Evolutionary conservation across 1,140 invertebrate genomes (phyloP), one percentile per base, ranked within the genome.

Genomic region (Zaprionus kolodkinae): DNA sequence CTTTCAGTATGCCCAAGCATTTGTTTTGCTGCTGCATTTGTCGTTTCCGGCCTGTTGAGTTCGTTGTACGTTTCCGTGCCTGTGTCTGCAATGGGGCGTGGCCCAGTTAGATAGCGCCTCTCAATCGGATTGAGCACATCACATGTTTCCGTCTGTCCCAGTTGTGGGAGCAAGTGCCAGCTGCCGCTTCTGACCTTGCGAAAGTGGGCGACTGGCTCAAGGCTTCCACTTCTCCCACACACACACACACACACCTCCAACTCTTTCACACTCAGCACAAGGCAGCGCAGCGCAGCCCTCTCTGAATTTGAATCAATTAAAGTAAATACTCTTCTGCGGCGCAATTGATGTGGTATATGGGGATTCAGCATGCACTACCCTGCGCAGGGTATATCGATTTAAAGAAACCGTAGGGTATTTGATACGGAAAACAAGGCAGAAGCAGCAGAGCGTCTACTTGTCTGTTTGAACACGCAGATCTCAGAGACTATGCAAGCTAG

Each of bases 181-280:
- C n/a, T n/a, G n/a, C n/a, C 62, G 66, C 35, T 60, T 60, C 35
- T 66, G 72, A 74, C 65, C 72, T 74, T 74, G 66, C n/a, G n/a
- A 50, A 25, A 73, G 50, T 74, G 38, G 66, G 50, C 30, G 52
- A 66, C 27, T 30, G 12, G 38, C 57, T 48, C 25, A 55, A 40
- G n/a, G 25, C 52, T 13, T 2, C 1, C 30, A 25, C 13, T 6
- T 0, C 4, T 1, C 30, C 9, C 21, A 1, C 21, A 12, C 15
- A 33, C 45, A 1, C 21, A 21, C 30, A 11, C 13, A 25, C 13
- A 12, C 21, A 25, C 21, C 21, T 15, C 25, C 30, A 11, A 21
- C 27, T 36, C 54, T 15, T 15, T 43, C n/a, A 55, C 52, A 40
- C 62, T n/a, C 43, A 65, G 27, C 3, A 6, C 27, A 30, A 6